Conservation (phyloP, 2,888 invertebrate species). For the Glyphotaelius pellucidus region DNA sequence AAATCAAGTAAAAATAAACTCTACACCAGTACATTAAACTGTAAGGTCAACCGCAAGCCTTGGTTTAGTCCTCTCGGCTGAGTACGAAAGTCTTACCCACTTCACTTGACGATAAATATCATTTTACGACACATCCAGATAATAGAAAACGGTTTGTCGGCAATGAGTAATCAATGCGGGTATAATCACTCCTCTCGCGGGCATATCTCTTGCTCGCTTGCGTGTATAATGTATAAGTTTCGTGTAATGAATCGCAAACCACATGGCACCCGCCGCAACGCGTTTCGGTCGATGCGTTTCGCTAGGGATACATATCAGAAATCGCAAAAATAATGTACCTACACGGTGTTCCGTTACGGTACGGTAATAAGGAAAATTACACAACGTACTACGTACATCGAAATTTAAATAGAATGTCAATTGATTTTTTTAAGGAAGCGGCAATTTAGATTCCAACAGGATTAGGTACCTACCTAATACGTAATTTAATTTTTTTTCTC, state of each 20-base stretch:
- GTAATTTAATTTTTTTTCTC: too few relatives aligned
- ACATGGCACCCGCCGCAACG: neutral
- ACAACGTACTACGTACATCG: neutral
- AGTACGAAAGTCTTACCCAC: neutral
- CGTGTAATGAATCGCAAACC: conserved; percentile 29
- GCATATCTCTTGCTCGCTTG: neutral
- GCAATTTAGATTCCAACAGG: neutral
- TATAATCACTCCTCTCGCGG: neutral
- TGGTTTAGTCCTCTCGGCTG: neutral
- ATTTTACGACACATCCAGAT: conserved; percentile 36
- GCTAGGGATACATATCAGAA: neutral
- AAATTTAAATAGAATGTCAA: neutral
- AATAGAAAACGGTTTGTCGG: conserved; percentile 37
- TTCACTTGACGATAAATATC: neutral
- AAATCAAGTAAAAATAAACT: neutral
- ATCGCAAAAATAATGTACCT: neutral
- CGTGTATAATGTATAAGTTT: neutral
- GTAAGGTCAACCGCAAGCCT: conserved; percentile 13
- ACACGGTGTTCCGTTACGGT: neutral
- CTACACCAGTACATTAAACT: neutral
- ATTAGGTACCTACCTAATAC: too few relatives aligned
- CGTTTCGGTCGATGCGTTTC: neutral
- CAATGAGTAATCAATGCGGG: neutral
- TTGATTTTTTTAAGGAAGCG: neutral
- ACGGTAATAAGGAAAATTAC: neutral